phyloP scores from a whole-genome alignment of 2,888 invertebrate species.

The Lymantria monacha region DNA sequence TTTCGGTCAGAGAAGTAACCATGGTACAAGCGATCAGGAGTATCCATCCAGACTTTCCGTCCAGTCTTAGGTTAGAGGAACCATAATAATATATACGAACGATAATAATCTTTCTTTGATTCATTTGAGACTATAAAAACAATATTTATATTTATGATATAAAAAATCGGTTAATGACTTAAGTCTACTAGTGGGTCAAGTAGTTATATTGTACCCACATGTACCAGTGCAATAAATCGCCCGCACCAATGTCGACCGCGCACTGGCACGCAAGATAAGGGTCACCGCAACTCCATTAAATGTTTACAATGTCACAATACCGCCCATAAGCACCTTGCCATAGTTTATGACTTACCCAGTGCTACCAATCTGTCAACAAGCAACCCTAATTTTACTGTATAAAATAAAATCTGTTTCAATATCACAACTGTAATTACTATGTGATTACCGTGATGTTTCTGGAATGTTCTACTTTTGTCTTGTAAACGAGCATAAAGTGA shows the following conservation, averaged over 20 bases:
- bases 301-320: constrained; percentile 57
- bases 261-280: constrained; percentile 68
- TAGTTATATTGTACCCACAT: constrained; percentile 41
- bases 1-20: too few relatives aligned
- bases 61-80: too few relatives aligned
- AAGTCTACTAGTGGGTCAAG: too few relatives aligned
- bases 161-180: neutral
- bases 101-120: too few relatives aligned
- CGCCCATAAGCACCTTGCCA: constrained; percentile 26
- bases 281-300: constrained; percentile 67
- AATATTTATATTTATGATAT: neutral
- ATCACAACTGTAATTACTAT: constrained; percentile 53
- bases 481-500: constrained; percentile 83
- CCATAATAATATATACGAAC: too few relatives aligned
- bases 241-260: constrained; percentile 56
- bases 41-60: too few relatives aligned
- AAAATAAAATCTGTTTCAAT: constrained; percentile 29
- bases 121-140: neutral
- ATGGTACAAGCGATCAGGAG: too few relatives aligned
- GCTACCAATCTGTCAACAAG: constrained; percentile 34
- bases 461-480: constrained; percentile 82
- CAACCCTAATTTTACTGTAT: constrained; percentile 5
- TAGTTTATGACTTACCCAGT: constrained; percentile 26
- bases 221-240: constrained; percentile 66
- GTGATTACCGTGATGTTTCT: constrained; percentile 81